phyloP scores from a whole-genome alignment of 2,797 vertebrate species.

The Nasua narica region DNA sequence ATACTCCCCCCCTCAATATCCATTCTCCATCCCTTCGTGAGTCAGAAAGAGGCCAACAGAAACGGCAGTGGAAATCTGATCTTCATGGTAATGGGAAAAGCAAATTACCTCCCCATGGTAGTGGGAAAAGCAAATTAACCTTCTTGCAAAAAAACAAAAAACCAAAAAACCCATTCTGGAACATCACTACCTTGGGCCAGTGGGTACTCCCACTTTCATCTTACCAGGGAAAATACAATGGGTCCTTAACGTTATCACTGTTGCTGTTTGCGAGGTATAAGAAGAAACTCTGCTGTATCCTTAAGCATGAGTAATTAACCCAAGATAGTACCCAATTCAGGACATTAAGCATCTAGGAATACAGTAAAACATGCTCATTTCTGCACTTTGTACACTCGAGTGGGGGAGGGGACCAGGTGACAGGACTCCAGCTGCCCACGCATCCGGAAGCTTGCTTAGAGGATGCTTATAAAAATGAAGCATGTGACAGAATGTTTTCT shows the following conservation, averaged over 20 bases:
- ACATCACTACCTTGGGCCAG: not conserved
- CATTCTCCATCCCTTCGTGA: not conserved
- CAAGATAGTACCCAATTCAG: slow-evolving; percentile 7
- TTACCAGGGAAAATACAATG: slow-evolving; percentile 37
- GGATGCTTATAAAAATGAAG: not conserved
- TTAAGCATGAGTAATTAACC: slow-evolving; percentile 9
- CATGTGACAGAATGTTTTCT: not conserved
- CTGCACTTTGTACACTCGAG: not conserved
- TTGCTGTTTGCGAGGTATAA: slow-evolving; percentile 1
- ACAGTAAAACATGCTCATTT: not conserved
- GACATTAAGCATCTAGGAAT: not conserved
- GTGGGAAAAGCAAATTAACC: not conserved
- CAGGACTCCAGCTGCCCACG: not conserved
- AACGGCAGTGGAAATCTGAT: slow-evolving; percentile 8
- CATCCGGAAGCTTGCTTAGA: not conserved
- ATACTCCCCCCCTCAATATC: not conserved
- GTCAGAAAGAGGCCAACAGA: not conserved
- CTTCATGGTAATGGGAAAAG: not conserved
- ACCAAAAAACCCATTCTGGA: not conserved
- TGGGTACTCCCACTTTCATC: not conserved
- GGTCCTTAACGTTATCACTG: not conserved
- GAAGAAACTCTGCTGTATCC: not conserved
- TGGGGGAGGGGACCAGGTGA: not conserved
- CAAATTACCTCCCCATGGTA: not conserved
- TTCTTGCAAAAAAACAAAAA: not conserved